Conservation (phyloP, 2,113 vertebrate genomes). For the Elaphurus davidianus region DNA sequence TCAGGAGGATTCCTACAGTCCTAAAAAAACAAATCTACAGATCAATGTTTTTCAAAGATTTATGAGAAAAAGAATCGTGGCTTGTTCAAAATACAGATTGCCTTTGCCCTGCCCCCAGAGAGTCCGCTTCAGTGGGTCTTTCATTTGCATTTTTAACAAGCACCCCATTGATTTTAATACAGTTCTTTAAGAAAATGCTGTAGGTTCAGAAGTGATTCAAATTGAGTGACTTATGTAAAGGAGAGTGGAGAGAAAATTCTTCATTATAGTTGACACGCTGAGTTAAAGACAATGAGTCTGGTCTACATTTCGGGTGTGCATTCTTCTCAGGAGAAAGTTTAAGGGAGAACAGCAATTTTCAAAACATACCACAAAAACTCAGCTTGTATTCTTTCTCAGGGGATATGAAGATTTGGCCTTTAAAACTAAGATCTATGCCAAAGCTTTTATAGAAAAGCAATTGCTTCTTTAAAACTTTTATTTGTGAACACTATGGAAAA, state of each 20-base stretch:
- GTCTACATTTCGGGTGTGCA: neutral
- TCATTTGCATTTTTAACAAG: constrained; percentile 33
- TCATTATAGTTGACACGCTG: constrained; percentile 32
- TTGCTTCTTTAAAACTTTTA: constrained; percentile 50
- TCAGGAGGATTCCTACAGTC: neutral
- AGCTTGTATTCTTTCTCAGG: constrained; percentile 27
- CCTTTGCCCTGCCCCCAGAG: neutral
- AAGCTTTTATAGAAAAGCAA: constrained; percentile 27
- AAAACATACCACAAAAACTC: constrained; percentile 33
- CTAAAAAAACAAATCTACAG: neutral
- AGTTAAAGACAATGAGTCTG: constrained; percentile 22
- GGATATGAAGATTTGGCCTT: constrained; percentile 25
- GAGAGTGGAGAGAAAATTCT: neutral
- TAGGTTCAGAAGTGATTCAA: constrained; percentile 9
- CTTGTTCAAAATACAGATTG: neutral
- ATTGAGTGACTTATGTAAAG: neutral
- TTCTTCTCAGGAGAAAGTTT: constrained; percentile 45
- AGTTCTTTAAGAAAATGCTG: neutral
- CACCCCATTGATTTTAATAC: neutral
- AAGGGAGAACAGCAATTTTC: constrained; percentile 42
- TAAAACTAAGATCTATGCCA: constrained; percentile 39
- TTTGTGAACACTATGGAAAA: constrained; percentile 18
- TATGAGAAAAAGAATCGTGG: neutral
- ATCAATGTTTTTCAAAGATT: neutral
- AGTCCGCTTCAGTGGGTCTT: neutral